These are phyloP conservation scores for Rhinichthys osculus DNA, from an alignment of 2,797 vertebrate species.

Conservation along the genomic window DNA sequence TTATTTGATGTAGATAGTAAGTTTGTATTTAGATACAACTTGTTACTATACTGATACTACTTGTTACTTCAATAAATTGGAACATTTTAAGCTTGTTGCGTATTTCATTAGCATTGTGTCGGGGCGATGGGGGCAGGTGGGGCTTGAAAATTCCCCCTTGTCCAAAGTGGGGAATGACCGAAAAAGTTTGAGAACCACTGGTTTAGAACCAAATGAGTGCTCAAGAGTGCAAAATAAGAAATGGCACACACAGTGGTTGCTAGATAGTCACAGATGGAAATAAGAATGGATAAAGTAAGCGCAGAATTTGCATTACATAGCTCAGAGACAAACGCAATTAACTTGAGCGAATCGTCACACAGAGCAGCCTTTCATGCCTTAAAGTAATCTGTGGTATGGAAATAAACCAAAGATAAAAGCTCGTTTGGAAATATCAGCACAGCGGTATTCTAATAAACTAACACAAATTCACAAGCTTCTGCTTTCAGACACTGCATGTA, in stretches of 20 bases:
- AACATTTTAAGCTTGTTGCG: too few species aligned
- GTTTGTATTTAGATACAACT: too few species aligned
- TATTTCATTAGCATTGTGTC: too few species aligned
- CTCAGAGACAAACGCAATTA: background rate
- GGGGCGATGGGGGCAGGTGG: too few species aligned
- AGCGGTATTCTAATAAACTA: background rate
- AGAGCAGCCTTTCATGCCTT: constrained; percentile 13
- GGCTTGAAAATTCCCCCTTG: too few species aligned
- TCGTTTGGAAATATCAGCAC: background rate
- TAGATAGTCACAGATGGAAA: background rate
- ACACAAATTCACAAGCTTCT: background rate
- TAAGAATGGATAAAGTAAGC: constrained; percentile 16
- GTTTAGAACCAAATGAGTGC: background rate
- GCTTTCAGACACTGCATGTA: constrained; percentile 34
- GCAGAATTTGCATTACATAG: constrained; percentile 44
- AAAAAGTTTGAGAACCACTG: too few species aligned
- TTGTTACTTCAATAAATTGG: too few species aligned
- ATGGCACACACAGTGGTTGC: background rate
- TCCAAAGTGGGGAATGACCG: too few species aligned
- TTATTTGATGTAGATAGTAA: too few species aligned
- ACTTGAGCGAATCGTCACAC: background rate
- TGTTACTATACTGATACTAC: too few species aligned
- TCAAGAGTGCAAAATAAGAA: background rate
- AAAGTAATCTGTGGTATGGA: constrained; percentile 5
- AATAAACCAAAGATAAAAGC: constrained; percentile 13